phyloP scores from a whole-genome alignment of 2,888 invertebrate species.

The Drosophila buzzatii region DNA sequence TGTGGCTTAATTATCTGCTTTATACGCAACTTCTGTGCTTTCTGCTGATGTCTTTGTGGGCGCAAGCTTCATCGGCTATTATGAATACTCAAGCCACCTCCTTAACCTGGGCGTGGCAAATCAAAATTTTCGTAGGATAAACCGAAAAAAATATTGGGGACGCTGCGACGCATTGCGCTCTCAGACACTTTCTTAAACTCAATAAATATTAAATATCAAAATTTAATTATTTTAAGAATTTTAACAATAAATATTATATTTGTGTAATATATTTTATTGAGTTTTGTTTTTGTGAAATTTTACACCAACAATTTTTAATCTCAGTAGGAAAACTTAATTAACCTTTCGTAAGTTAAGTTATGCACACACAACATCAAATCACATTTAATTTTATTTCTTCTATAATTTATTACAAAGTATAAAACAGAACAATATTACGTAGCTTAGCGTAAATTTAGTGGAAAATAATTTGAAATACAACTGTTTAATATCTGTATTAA shows the following conservation, averaged over 20 bases:
- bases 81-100: constrained; percentile 20
- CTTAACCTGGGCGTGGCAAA: constrained; percentile 2
- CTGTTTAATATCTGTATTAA: too few species aligned
- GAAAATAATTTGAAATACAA: too few species aligned
- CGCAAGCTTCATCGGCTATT: constrained; percentile 1
- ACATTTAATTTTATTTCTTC: background rate
- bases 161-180: background rate
- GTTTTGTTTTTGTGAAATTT: background rate
- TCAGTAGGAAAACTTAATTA: background rate
- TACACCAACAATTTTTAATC: too few species aligned
- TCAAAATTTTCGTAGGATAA: constrained; percentile 10
- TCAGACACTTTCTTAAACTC: background rate
- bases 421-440: background rate
- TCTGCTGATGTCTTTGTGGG: background rate
- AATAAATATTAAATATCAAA: constrained; percentile 3
- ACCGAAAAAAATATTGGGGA: background rate
- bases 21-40: constrained; percentile 6
- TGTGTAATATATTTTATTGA: background rate
- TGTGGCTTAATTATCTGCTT: constrained; percentile 41
- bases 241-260: background rate
- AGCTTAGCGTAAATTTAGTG: too few species aligned
- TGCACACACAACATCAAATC: background rate
- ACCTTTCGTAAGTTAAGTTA: background rate
- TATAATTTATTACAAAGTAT: background rate
- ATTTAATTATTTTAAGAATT: background rate